A percentile compares a stretch with the other conserved stretches of the same genome.
These are phyloP conservation scores for Pagetopsis macropterus DNA, from an alignment of 2,797 vertebrate species.

Conservation along the genomic window DNA sequence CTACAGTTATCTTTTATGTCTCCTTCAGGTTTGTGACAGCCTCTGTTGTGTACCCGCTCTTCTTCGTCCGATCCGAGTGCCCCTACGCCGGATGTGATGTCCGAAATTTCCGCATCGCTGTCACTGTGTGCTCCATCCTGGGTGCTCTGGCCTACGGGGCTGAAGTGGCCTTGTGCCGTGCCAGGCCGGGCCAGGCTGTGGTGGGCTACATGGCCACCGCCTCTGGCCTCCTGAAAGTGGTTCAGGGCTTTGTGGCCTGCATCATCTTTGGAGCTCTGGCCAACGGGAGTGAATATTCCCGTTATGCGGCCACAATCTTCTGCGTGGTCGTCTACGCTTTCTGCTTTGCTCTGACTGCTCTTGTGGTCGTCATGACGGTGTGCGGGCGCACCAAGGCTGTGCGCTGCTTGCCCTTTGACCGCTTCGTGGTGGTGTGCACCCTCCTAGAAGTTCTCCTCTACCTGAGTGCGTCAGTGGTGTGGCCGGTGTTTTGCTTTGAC, in stretches of 20 bases:
- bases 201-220: constrained; percentile 93
- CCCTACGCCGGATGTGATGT: constrained; percentile 85
- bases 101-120: constrained; percentile 90
- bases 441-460: constrained; percentile 90
- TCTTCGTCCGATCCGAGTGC: constrained; percentile 86
- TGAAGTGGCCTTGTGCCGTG: constrained; percentile 89
- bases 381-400: constrained; percentile 81
- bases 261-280: constrained; percentile 91
- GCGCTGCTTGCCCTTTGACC: constrained; percentile 88
- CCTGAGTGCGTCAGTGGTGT: constrained; percentile 89
- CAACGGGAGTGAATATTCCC: constrained; percentile 85
- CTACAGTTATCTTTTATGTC: not conserved
- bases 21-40: constrained; percentile 82
- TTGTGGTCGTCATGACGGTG: constrained; percentile 88
- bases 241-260: constrained; percentile 92
- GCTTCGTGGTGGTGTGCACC: constrained; percentile 88
- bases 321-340: constrained; percentile 90
- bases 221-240: constrained; percentile 92
- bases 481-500: constrained; percentile 95
- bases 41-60: constrained; percentile 90
- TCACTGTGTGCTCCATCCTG: constrained; percentile 88
- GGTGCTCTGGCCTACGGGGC: constrained; percentile 82
- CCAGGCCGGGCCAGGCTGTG: constrained; percentile 85
- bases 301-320: constrained; percentile 87
- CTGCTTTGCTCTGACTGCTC: constrained; percentile 85